Evolutionary conservation across 2,888 invertebrate species (phyloP), one percentile per base, ranked within the genome.

Genomic region (Sinelater perroti): DNA sequence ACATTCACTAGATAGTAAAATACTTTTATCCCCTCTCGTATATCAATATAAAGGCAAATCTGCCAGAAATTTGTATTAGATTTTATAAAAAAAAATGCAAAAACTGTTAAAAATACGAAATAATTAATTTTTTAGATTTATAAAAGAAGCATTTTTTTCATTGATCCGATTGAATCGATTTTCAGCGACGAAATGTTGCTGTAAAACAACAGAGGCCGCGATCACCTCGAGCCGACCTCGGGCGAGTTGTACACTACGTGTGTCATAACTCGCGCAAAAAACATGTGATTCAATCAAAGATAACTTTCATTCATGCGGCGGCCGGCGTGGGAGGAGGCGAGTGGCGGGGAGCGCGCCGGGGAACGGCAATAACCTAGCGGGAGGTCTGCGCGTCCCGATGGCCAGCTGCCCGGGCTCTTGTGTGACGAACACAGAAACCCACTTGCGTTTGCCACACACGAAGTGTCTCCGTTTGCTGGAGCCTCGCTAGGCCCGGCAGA

Each of bases 341-440:
- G 55, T 47, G 47, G 38, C 40, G 26, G 30, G 53, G 31, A 20
- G 20, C 33, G 30, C 28, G 20, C 14, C 49, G 57, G 59, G 62
- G 61, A 61, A 52, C 51, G 55, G 61, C 51, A 65, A 65, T 65
- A 65, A 63, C 65, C 62, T 57, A 63, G 65, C 63, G 60, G 63
- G 65, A 65, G 65, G 65, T 65, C 63, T 54, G 36, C 55, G 55
- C 51, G 56, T 58, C 45, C 45, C 60, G 54, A 64, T 60, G 60
- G 60, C 62, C 63, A 63, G 65, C 63, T 65, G 65, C 61, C 57
- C 36, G 46, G 28, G 28, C 50, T 53, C 58, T 53, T 45, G 16
- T 17, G 46, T 31, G 40, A 42, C 31, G 54, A 54, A 59, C 50
- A 50, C 45, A 53, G 59, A 54, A 53, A 53, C 58, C 58, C 58